Percentiles rank a stretch among this genome's conserved stretches.
Conservation (phyloP, 1,140 invertebrate genomes). For the Lutraria rhynchaena region DNA sequence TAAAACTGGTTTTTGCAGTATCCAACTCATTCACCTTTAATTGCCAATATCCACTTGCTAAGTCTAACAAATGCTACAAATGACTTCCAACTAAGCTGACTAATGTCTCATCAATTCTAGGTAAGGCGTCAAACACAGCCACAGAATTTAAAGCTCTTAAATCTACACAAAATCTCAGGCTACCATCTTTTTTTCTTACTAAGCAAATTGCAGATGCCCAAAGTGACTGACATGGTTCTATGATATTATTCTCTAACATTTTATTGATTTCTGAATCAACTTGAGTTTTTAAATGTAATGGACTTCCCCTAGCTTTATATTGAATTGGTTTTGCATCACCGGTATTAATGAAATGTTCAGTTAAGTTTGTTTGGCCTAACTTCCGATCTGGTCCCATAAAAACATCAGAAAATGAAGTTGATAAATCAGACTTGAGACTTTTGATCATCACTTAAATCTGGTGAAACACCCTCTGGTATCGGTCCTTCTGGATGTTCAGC, state of each 20-base stretch:
- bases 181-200: slow-evolving; percentile 82
- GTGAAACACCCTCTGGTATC: slow-evolving; percentile 1
- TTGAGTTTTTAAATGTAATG: not conserved
- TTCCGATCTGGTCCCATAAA: slow-evolving; percentile 54
- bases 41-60: slow-evolving; percentile 39
- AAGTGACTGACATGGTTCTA: slow-evolving; percentile 77
- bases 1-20: slow-evolving; percentile 40
- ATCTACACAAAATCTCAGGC: slow-evolving; percentile 83
- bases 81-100: not conserved
- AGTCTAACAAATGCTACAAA: slow-evolving; percentile 38
- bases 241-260: slow-evolving; percentile 77
- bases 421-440: not conserved
- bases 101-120: slow-evolving; percentile 37
- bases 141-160: slow-evolving; percentile 76
- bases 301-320: slow-evolving; percentile 38
- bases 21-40: slow-evolving; percentile 41
- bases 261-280: too few relatives aligned
- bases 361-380: slow-evolving; percentile 52
- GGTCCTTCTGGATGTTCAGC: not conserved
- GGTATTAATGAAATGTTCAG: slow-evolving; percentile 49
- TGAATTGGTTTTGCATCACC: slow-evolving; percentile 54
- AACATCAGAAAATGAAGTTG: slow-evolving; percentile 48
- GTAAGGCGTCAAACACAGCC: slow-evolving; percentile 51
- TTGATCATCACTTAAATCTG: slow-evolving; percentile 11
- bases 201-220: slow-evolving; percentile 84